phyloP scores from a whole-genome alignment of 2,888 invertebrate species.

The Arrhopalites spinosus region DNA sequence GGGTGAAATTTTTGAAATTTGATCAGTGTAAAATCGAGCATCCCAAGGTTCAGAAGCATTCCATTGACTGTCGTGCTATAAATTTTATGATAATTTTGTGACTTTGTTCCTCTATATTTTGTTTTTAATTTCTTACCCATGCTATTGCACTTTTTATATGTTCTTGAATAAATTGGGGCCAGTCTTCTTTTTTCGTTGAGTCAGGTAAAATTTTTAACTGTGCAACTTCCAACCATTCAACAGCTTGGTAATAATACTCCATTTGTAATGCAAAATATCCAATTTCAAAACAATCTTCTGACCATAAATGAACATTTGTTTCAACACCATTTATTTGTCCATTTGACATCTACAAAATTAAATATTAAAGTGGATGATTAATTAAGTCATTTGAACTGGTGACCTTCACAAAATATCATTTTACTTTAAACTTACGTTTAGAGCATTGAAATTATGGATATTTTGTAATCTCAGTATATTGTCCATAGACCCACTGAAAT shows the following conservation, averaged over 20 bases:
- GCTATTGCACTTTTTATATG: not conserved
- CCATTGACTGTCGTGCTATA: constrained; percentile 7
- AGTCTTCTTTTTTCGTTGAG: too few relatives aligned
- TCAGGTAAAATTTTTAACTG: not conserved
- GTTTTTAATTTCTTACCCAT: not conserved
- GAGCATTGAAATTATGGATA: not conserved
- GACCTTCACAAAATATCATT: not conserved
- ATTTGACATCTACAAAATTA: not conserved
- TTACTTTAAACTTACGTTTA: constrained; percentile 1
- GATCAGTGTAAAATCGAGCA: not conserved
- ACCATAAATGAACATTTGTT: not conserved
- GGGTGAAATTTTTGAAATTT: not conserved
- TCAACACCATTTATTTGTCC: not conserved
- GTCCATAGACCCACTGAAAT: not conserved
- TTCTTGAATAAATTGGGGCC: not conserved
- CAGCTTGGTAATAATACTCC: constrained; percentile 23
- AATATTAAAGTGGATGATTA: not conserved
- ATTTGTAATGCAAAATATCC: not conserved
- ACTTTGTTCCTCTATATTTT: not conserved
- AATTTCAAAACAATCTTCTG: constrained; percentile 12
- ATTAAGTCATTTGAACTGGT: not conserved
- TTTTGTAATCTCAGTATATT: constrained; percentile 21
- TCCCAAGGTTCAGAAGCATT: not conserved
- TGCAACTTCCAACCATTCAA: constrained; percentile 40
- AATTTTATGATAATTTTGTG: not conserved